Base-by-base conservation (phyloP, 1,140 invertebrate genomes). In the Trinorchestia longiramus region DNA sequence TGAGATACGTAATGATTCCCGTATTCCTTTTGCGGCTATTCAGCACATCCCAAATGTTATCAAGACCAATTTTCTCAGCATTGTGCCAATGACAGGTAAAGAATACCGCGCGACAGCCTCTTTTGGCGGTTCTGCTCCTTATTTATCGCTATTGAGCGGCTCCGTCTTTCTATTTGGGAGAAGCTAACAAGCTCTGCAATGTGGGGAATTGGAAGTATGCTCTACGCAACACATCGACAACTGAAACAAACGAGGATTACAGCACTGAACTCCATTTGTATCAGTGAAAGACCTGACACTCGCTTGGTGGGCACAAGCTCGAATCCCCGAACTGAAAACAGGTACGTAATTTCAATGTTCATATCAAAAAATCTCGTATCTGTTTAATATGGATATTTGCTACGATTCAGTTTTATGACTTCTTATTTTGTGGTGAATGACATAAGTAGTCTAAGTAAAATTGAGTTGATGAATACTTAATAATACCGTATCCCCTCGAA, bases 1-100 rank as follows among this genome's bases (percentile, higher is more conserved):
- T 77, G 62, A 77, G 62, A 28, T 23, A 23, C 62, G 3, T 77
- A 77, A 77, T 77, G 62, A 36, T 77, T 36, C 62, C 28, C 28
- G 62, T 36, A 36, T 36, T 77, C 62, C 62, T 77, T 77, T 77
- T 1, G 62, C 1, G 62, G 62, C 62, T 77, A 77, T 77, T 77
- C 62, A 36, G 28, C 62, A 19, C 62, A 77, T 77, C 62, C 11
- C 62, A 15, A 77, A 77, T 77, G 62, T 77, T 77, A 77, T 77
- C 62, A 36, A 77, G 62, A 36, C 62, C 62, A 77, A 77, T 77
- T 77, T 77, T 77, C 62, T 36, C 15, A 77, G 62, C 62, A 77
- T 77, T 77, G 62, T 77, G 62, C 62, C 62, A 77, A 77, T 77
- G 62, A 77, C 62, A 77, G 62, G 62, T 77, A 77, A 77, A 77